Base-by-base conservation (phyloP, 2,888 invertebrate genomes). In the Cryptophagus acutangulus region DNA sequence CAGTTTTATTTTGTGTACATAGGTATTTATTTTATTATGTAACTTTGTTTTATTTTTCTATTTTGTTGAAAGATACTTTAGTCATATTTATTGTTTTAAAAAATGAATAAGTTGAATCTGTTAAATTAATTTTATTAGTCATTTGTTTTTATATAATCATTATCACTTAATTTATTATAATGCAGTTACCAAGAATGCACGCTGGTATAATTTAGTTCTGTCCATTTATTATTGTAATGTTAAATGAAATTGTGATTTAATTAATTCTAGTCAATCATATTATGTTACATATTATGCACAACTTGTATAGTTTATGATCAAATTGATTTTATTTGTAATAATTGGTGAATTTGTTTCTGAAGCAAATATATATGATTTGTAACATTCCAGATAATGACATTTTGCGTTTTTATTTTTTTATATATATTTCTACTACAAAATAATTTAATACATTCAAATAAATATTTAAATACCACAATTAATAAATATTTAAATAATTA, bases 221-320 rank as follows among this genome's bases (percentile, higher is more conserved):
- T 46, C 44, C 43, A 48, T 48, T 53, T 43, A n/a, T n/a, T 49
- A 46, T 45, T 38, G 37, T 46, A 42, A 47, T 50, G 48, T 42
- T 47, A 53, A 50, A 43, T 43, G 45, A 51, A 41, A 40, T 51
- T 65, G 66, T 66, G 66, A 66, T 66, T 62, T 54, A 50, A 54
- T 54, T 55, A 57, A 65, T 61, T 67, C 66, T 66, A 67, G 67
- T 67, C 66, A 66, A 55, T 62, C 57, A 57, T 54, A 54, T 44
- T 42, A 31, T 35, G 12, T 26, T 12, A 26, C n/a, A 26, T 12
- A 26, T 26, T 12, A 26, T 13, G 26, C n/a, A n/a, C n/a, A n/a
- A n/a, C n/a, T n/a, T n/a, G n/a, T n/a, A n/a, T n/a, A n/a, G n/a
- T 40, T 49, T 40, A 40, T 42, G 36, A 40, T 37, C 43, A 45